Percentiles rank a stretch among this genome's conserved stretches.
phyloP scores from a whole-genome alignment of 2,797 vertebrate genomes.

The Antrozous pallidus region DNA sequence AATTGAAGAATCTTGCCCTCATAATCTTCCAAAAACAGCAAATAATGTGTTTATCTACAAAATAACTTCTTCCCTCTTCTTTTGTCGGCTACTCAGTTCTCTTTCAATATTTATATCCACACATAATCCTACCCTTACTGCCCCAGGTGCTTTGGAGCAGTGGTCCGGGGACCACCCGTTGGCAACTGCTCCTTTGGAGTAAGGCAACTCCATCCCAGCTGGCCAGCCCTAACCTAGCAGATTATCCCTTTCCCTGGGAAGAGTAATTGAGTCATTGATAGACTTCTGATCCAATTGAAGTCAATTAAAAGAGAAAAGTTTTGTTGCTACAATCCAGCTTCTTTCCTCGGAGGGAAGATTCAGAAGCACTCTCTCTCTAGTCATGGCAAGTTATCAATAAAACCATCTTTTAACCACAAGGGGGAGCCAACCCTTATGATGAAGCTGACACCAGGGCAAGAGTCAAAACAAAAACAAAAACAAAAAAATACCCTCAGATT shows the following conservation, averaged over 20 bases:
- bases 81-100: background rate
- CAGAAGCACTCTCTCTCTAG: background rate
- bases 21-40: background rate
- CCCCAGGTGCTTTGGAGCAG: background rate
- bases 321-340: background rate
- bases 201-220: background rate
- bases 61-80: slow-evolving; percentile 21
- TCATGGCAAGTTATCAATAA: background rate
- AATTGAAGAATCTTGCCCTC: slow-evolving; percentile 25
- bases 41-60: background rate
- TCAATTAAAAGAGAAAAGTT: background rate
- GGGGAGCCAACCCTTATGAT: background rate
- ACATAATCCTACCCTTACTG: background rate
- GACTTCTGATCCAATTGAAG: background rate
- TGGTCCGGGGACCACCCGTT: too few species aligned
- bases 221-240: background rate
- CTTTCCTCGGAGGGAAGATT: background rate
- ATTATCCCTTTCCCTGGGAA: background rate
- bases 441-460: background rate
- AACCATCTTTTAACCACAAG: slow-evolving; percentile 45
- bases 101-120: background rate
- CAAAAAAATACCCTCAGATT: background rate
- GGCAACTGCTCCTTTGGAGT: background rate
- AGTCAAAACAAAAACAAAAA: background rate
- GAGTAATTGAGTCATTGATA: background rate